Percentiles rank a stretch among this genome's conserved stretches.
Evolutionary conservation across 2,888 invertebrate genomes (phyloP).

Genomic region (Phaedon cochleariae): DNA sequence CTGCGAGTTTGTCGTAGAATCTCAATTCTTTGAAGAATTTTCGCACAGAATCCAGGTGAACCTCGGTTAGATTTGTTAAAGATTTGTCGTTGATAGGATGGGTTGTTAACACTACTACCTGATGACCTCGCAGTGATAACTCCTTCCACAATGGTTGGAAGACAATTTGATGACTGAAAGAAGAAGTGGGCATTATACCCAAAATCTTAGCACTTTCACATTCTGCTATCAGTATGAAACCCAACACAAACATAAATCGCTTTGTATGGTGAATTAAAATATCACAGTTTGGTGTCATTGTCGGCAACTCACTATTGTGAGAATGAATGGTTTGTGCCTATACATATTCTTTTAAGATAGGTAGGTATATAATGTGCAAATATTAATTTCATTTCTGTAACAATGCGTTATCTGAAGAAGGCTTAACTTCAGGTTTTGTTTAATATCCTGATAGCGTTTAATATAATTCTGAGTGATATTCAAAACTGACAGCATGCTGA

Average conservation of each 20-base stretch:
- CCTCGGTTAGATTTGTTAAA: slow-evolving; percentile 59
- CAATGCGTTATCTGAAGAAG: not conserved
- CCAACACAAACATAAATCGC: not conserved
- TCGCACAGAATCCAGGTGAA: slow-evolving; percentile 57
- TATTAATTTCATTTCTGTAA: not conserved
- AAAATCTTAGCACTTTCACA: slow-evolving; percentile 41
- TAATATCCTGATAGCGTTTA: not conserved
- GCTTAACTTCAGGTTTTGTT: not conserved
- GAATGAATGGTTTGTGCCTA: not conserved
- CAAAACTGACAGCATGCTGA: too few species aligned
- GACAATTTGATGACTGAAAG: slow-evolving; percentile 63
- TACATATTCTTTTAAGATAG: not conserved
- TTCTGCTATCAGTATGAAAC: not conserved
- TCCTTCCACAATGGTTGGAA: slow-evolving; percentile 61
- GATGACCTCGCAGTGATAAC: slow-evolving; percentile 62
- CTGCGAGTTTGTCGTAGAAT: slow-evolving; percentile 25
- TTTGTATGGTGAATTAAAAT: not conserved
- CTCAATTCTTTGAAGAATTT: slow-evolving; percentile 33
- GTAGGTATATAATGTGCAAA: not conserved
- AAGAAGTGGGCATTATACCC: slow-evolving; percentile 41
- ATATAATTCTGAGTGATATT: too few species aligned
- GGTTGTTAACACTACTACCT: slow-evolving; percentile 62
- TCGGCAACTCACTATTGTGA: not conserved
- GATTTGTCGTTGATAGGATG: slow-evolving; percentile 58
- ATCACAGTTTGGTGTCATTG: not conserved